A percentile compares a stretch with the other conserved stretches of the same genome.
Conservation (phyloP, 2,888 invertebrate genomes). For the Stramonita haemastoma region DNA sequence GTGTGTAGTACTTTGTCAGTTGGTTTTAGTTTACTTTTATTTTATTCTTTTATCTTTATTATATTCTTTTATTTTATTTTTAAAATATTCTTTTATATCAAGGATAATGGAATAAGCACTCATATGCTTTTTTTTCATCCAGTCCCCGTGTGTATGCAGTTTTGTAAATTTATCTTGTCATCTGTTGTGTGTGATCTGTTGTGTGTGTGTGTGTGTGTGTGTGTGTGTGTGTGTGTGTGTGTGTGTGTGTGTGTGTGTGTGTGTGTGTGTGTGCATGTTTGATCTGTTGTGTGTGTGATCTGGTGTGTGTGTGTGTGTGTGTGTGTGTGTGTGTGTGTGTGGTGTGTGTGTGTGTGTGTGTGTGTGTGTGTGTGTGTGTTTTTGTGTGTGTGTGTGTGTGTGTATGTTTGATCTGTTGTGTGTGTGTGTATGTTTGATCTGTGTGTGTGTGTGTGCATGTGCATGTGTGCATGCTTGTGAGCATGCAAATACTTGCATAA, state of each 20-base stretch:
- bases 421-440: neutral
- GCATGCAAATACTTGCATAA: neutral
- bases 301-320: constrained; percentile 30
- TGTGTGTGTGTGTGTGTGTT: neutral
- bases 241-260: constrained; percentile 12
- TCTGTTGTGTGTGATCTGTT: too few species aligned
- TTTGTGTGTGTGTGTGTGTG: constrained; percentile 21
- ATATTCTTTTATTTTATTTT: too few species aligned
- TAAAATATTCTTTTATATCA: too few species aligned
- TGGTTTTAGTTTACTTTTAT: too few species aligned
- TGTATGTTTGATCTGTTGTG: neutral
- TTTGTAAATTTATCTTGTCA: too few species aligned
- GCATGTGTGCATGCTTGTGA: neutral
- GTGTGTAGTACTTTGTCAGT: too few species aligned
- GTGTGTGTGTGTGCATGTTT: constrained; percentile 26
- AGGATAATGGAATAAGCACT: too few species aligned
- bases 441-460: neutral
- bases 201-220: neutral
- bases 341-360: neutral
- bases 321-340: neutral
- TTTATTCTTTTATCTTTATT: too few species aligned
- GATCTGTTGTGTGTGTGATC: neutral
- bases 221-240: neutral
- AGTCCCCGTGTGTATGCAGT: too few species aligned
- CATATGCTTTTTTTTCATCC: too few species aligned